Percentiles rank a stretch among this genome's conserved stretches.
Evolutionary conservation across 2,113 vertebrate genomes (phyloP).

Genomic region (Vireo altiloquus): DNA sequence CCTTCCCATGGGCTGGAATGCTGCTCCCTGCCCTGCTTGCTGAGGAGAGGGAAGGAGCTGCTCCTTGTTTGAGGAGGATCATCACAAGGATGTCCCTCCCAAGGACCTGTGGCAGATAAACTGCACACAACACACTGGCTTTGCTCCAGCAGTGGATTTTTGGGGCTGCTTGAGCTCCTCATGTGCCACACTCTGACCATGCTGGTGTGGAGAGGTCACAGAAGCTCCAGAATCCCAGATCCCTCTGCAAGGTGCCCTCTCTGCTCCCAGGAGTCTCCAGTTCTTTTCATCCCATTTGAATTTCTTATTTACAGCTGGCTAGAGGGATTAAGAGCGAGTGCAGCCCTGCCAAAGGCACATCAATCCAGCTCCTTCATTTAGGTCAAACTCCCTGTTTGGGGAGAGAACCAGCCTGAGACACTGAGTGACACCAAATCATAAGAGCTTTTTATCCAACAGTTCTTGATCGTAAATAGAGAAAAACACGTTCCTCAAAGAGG

Average conservation of each 20-base stretch:
- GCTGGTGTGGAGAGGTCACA: background rate
- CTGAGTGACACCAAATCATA: background rate
- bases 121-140: background rate
- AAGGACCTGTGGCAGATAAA: background rate
- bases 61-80: background rate
- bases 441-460: background rate
- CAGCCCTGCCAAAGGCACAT: background rate
- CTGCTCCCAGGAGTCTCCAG: background rate
- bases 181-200: background rate
- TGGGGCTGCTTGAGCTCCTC: background rate
- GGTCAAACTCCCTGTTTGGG: background rate
- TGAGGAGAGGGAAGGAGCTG: background rate
- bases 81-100: background rate
- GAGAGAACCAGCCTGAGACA: background rate
- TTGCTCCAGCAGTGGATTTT: background rate
- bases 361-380: background rate
- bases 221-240: background rate
- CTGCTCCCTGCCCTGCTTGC: background rate
- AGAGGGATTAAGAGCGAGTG: background rate
- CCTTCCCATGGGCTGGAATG: background rate
- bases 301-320: background rate
- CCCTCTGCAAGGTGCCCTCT: background rate
- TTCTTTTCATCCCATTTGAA: background rate
- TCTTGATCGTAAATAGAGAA: background rate
- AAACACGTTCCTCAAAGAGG: background rate